Evolutionary conservation across 2,888 invertebrate species (phyloP).

Genomic region (Nephrotoma guestfalica): DNA sequence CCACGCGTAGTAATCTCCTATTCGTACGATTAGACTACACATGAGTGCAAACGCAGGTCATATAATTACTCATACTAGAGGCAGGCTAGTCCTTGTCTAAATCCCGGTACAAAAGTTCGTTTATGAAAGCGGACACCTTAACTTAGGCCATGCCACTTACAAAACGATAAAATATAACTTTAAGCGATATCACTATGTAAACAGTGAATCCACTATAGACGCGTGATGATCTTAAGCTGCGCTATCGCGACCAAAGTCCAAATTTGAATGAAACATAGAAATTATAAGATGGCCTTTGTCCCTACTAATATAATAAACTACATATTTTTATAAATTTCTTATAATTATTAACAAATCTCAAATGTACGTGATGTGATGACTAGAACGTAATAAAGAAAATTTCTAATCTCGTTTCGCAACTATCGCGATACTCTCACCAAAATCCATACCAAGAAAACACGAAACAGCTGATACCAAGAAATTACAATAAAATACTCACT

Average conservation of each 20-base stretch:
- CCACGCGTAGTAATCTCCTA: neutral
- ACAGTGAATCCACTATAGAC: neutral
- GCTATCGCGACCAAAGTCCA: neutral
- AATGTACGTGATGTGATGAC: neutral
- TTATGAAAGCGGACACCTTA: neutral
- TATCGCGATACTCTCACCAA: neutral
- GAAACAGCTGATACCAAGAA: neutral
- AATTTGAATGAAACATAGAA: neutral
- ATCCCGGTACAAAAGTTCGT: neutral
- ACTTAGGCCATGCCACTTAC: neutral
- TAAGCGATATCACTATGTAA: neutral
- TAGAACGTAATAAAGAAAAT: neutral
- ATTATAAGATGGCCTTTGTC: neutral
- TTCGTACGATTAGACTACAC: neutral
- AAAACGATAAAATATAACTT: too few relatives aligned
- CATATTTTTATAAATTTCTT: neutral
- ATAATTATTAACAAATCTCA: neutral
- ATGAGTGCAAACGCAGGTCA: neutral
- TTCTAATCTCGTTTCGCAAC: neutral
- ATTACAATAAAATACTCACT: neutral
- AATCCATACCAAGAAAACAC: neutral
- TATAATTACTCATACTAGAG: neutral
- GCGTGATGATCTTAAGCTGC: neutral
- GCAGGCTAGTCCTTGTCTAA: neutral
- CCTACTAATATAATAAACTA: neutral